Percentiles rank a stretch among this genome's conserved stretches.
phyloP scores from a whole-genome alignment of 2,797 vertebrate species.

The Pogonophryne albipinna region DNA sequence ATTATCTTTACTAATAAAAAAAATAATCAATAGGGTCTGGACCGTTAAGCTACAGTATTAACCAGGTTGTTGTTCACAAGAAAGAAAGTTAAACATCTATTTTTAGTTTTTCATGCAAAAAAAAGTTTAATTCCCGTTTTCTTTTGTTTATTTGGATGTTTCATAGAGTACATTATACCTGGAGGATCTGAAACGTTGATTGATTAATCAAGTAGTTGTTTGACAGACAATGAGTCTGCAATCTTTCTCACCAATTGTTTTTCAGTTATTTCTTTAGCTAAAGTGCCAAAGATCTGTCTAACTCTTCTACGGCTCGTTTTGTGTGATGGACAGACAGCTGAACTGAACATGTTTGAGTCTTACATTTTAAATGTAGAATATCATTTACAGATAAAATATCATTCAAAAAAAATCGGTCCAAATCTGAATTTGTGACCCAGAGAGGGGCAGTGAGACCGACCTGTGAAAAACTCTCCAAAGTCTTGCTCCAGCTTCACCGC shows the following conservation, averaged over 20 bases:
- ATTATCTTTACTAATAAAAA: no score
- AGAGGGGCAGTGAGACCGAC: conserved; percentile 74
- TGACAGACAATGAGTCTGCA: not conserved
- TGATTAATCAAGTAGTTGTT: not conserved
- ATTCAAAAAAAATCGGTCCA: not conserved
- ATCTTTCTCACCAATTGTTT: not conserved
- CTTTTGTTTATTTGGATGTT: not conserved
- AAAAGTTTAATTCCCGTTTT: not conserved
- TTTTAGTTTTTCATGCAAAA: no score
- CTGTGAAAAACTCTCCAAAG: conserved; percentile 99
- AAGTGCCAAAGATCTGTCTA: not conserved
- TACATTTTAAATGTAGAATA: not conserved
- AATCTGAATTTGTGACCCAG: not conserved
- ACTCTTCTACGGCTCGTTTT: not conserved
- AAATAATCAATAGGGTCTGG: no score
- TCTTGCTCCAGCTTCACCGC: conserved; percentile 99
- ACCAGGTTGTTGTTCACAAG: no score
- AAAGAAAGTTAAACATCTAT: no score
- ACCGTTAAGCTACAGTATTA: no score
- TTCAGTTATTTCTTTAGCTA: not conserved
- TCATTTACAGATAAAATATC: not conserved
- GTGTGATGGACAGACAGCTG: not conserved
- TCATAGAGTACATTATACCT: not conserved
- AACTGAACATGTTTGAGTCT: not conserved
- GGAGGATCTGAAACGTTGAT: not conserved